A percentile compares a stretch with the other conserved stretches of the same genome.
Conservation (phyloP, 2,797 vertebrate genomes). For the Alcedo atthis region DNA sequence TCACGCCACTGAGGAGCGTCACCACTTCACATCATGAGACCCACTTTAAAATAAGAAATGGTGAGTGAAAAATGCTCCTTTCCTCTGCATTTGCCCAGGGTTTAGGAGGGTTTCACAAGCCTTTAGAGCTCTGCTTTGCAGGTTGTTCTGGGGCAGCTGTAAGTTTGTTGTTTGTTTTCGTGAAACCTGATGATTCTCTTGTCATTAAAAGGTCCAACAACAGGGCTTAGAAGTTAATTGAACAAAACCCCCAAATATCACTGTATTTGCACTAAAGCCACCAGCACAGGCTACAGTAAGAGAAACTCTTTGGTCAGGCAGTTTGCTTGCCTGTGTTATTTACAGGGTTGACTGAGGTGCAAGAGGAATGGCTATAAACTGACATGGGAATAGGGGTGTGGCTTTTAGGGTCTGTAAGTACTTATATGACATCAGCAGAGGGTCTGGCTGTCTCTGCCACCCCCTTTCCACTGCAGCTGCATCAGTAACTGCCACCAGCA, state of each 20-base stretch:
- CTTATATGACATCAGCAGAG: neutral
- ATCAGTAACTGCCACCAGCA: neutral
- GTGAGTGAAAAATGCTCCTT: neutral
- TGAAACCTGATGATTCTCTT: neutral
- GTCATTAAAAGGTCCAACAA: neutral
- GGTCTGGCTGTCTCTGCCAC: neutral
- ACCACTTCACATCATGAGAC: constrained; percentile 2
- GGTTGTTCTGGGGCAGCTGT: neutral
- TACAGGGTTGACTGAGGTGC: neutral
- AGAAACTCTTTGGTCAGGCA: neutral
- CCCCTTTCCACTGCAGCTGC: neutral
- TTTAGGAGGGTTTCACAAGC: neutral
- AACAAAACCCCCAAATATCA: neutral
- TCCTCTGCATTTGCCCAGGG: neutral
- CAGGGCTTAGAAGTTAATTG: neutral
- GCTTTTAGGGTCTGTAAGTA: neutral
- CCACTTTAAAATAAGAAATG: constrained; percentile 29
- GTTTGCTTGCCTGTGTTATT: neutral
- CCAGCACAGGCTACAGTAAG: neutral
- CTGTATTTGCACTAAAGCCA: neutral
- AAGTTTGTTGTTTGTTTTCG: neutral
- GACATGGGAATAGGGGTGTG: neutral
- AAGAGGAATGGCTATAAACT: neutral
- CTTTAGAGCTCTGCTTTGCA: neutral
- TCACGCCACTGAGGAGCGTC: constrained; percentile 26